These are phyloP conservation scores for Hydriomena furcata DNA, from an alignment of 2,888 invertebrate species.

Conservation along the genomic window DNA sequence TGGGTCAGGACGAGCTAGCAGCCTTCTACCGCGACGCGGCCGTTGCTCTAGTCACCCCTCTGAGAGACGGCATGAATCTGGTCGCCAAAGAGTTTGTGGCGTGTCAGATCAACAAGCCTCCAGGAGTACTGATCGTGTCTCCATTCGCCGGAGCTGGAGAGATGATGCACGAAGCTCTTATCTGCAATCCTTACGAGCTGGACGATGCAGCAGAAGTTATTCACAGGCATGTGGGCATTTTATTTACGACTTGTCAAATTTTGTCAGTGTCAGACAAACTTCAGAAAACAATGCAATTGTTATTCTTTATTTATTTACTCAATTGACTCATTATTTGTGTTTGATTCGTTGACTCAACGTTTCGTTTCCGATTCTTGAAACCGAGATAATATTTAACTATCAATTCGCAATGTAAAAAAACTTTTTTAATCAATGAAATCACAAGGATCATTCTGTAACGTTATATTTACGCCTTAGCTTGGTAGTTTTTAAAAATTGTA, in stretches of 20 bases:
- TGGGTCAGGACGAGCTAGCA: constrained; percentile 93
- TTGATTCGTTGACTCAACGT: no score
- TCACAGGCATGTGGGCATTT: constrained; percentile 81
- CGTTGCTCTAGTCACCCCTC: constrained; percentile 93
- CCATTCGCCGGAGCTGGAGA: constrained; percentile 97
- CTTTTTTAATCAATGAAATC: no score
- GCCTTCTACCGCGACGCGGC: constrained; percentile 94
- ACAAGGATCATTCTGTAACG: no score
- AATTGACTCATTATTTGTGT: no score
- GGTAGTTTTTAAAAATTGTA: no score
- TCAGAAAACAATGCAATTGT: no score
- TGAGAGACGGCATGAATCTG: constrained; percentile 95
- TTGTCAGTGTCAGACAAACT: no score
- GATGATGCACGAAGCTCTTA: constrained; percentile 96
- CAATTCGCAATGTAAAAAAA: no score
- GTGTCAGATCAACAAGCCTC: constrained; percentile 93
- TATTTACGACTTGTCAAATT: background rate
- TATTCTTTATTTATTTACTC: no score
- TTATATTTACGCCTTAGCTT: no score
- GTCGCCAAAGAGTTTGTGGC: constrained; percentile 97
- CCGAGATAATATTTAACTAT: no score
- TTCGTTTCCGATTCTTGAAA: no score
- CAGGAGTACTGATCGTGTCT: constrained; percentile 93
- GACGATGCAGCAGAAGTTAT: constrained; percentile 94
- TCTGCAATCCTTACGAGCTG: constrained; percentile 95